Base-by-base conservation (phyloP, 2,797 vertebrate species). In the Crocidura indochinensis region DNA sequence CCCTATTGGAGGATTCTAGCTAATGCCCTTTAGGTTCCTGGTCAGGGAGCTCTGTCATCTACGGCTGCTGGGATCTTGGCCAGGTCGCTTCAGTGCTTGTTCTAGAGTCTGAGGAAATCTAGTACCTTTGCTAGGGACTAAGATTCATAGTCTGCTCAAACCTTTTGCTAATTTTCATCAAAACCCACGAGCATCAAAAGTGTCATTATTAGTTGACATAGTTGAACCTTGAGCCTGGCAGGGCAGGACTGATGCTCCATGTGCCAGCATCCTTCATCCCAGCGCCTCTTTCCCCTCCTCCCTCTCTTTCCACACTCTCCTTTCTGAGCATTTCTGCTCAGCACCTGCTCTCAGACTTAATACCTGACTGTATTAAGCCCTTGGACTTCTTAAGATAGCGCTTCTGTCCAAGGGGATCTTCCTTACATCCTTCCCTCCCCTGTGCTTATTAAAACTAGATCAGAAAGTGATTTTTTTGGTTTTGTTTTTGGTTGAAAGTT, bases 391-490 rank as follows among this genome's bases (percentile, higher is more conserved):
- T 82, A 27, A 68, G 6, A 68, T 75, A 85, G 76, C 4, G 53
- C 51, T 87, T 92, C 77, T 78, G 88, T 78, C 91, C 15, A 69
- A 3, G 8, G 29, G 64, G 71, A 65, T 17, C 17, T 78, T 81
- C 46, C 44, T 49, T 47, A 31, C 68, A 26, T 11, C 26, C 60
- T 24, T 26, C 53, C 62, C 26, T 19, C 56, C 44, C 7, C 1
- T 67, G 62, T 83, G 69, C 68, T 89, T 29, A 84, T 24, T 74
- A 81, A 81, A 93, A 87, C 46, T 46, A 74, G 64, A 56, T 68
- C 80, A 94, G 83, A 82, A 93, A 69, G 49, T 71, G 26, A 17
- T 65, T 80, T 91, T 87, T 87, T 62, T 38, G 38, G 38, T 38
- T 53, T 51, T 60, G 22, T 81, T 91, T 88, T 22, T 65, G 78